Evolutionary conservation across 1,140 invertebrate species (phyloP).

Genomic region (Mercenaria mercenaria): DNA sequence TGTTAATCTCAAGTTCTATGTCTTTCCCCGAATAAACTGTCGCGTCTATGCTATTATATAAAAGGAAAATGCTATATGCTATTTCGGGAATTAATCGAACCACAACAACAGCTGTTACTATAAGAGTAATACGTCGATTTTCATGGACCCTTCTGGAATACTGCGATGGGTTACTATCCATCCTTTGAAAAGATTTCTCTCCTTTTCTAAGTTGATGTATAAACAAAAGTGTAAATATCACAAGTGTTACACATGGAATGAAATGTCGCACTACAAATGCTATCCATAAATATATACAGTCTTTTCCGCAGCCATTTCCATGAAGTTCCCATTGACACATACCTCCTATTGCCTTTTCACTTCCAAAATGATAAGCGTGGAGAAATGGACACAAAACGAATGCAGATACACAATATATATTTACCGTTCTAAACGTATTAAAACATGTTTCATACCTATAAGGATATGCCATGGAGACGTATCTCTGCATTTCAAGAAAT

Average conservation of each 20-base stretch:
- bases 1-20: not conserved
- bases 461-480: not conserved
- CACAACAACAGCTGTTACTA: constrained; percentile 24
- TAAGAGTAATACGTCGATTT: constrained; percentile 17
- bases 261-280: constrained; percentile 23
- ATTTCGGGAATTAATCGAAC: constrained; percentile 58
- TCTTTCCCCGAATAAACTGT: not conserved
- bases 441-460: not conserved
- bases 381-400: constrained; percentile 9
- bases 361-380: constrained; percentile 38
- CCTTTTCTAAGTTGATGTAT: constrained; percentile 6
- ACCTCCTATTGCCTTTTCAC: constrained; percentile 16
- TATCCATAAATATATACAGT: constrained; percentile 40
- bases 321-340: constrained; percentile 33
- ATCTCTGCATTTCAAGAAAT: constrained; percentile 50
- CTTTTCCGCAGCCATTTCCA: not conserved
- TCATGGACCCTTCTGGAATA: constrained; percentile 5
- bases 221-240: constrained; percentile 33
- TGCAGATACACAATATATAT: not conserved
- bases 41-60: constrained; percentile 11
- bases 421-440: not conserved
- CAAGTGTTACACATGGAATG: not conserved
- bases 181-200: not conserved
- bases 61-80: constrained; percentile 44
- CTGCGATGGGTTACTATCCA: not conserved